These are phyloP conservation scores for Monopterus albus DNA, from an alignment of 2,113 vertebrate species.

Conservation along the genomic window DNA sequence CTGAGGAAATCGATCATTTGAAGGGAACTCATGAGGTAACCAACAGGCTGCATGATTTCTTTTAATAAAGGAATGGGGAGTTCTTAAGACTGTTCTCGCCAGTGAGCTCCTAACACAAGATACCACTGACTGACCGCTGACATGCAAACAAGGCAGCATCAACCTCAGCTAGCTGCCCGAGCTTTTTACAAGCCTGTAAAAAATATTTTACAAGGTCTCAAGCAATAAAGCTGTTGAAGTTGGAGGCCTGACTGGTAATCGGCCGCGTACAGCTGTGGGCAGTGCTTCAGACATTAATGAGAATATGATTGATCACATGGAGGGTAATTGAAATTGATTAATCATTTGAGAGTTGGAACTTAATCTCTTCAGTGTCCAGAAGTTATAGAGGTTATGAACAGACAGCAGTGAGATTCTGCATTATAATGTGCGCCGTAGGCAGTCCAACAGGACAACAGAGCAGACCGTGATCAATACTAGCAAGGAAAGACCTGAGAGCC, in stretches of 20 bases:
- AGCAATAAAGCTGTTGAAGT: constrained; percentile 57
- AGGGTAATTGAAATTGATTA: constrained; percentile 80
- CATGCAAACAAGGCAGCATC: constrained; percentile 15
- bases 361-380: constrained; percentile 52
- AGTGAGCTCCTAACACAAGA: constrained; percentile 52
- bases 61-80: constrained; percentile 57
- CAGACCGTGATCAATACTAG: constrained; percentile 45
- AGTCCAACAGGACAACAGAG: constrained; percentile 21
- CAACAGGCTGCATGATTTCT: constrained; percentile 17
- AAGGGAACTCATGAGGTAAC: not conserved
- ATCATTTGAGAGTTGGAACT: constrained; percentile 66
- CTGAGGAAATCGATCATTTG: constrained; percentile 10
- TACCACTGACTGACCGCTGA: constrained; percentile 9
- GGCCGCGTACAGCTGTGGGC: constrained; percentile 45
- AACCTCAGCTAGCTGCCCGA: constrained; percentile 8
- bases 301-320: constrained; percentile 77
- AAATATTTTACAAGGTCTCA: constrained; percentile 43
- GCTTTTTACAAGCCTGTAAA: constrained; percentile 44
- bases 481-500: constrained; percentile 38
- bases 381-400: constrained; percentile 62
- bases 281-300: constrained; percentile 70
- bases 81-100: constrained; percentile 41
- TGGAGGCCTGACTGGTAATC: constrained; percentile 46
- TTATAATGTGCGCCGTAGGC: constrained; percentile 32
- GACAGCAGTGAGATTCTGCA: constrained; percentile 26